Conservation (phyloP, 1,140 invertebrate genomes). For the Drosophila tsacasi region DNA sequence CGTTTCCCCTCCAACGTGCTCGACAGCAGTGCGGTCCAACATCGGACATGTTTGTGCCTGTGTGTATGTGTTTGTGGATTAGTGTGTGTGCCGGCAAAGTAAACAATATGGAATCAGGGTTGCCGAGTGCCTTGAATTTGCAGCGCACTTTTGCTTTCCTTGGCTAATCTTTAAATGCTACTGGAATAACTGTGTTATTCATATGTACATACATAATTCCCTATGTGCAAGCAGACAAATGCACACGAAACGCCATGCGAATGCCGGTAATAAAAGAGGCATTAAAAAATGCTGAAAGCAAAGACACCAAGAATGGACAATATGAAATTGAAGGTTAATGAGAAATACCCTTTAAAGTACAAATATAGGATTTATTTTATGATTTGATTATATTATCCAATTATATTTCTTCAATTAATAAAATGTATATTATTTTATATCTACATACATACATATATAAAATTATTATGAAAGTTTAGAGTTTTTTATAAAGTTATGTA, state of each 20-base stretch:
- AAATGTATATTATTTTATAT: no score
- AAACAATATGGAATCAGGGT: conserved; percentile 50
- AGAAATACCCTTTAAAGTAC: conserved; percentile 14
- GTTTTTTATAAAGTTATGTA: no score
- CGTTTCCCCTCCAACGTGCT: conserved; percentile 70
- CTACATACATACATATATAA: no score
- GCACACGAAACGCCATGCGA: conserved; percentile 48
- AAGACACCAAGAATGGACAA: conserved; percentile 13
- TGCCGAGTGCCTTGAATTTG: conserved; percentile 7
- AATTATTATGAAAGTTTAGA: no score
- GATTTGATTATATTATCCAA: no score
- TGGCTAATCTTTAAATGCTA: conserved; percentile 39
- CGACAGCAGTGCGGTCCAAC: conserved; percentile 1
- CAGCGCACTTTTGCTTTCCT: conserved; percentile 44
- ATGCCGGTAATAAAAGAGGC: conserved; percentile 57
- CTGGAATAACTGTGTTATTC: conserved; percentile 12
- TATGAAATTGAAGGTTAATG: not conserved
- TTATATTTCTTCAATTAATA: no score
- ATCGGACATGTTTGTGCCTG: conserved; percentile 1
- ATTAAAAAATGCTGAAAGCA: conserved; percentile 51
- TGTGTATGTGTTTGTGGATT: not conserved
- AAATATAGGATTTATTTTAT: no score
- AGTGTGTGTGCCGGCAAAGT: conserved; percentile 64
- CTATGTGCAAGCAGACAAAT: conserved; percentile 18
- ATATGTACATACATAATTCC: conserved; percentile 8